Evolutionary conservation across 1,140 invertebrate genomes (phyloP), one percentile per base, ranked within the genome.

Genomic region (Aphis gossypii): DNA sequence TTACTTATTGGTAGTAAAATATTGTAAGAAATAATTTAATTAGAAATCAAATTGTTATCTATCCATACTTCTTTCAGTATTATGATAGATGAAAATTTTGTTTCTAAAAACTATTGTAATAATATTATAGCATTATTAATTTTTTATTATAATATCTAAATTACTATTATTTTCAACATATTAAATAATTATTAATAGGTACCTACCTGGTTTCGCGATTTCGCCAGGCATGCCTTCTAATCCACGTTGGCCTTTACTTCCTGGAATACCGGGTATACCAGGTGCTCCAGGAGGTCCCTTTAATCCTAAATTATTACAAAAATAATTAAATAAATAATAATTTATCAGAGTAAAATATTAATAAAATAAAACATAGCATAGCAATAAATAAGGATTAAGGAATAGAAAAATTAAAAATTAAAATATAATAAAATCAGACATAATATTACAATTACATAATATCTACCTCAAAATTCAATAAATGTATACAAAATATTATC

Each of bases 161-260:
- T 76, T n/a, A n/a, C 60, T n/a, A n/a, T n/a, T 4, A n/a, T 76
- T 18, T 76, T n/a, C 14, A n/a, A 76, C 14, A n/a, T n/a, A n/a
- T 51, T 18, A 51, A 51, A 35, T 82, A 18, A 48, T 89, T 89
- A 54, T 56, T 25, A 56, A 94, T 94, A 41, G 38, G 38, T 41
- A 41, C 38, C 1, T 41, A 93, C 96, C 96, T 92, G 95, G 94
- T 68, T 94, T 94, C 94, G 95, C 95, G 20, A 94, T 94, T 83
- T 94, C 94, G 60, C 94, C 94, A 51, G 94, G 94, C 82, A 94
- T 91, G 87, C 94, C 94, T 60, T 94, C 88, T 56, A 90, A 93
- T 86, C 94, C 94, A 38, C 20, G n/a, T 44, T 94, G 84, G 38
- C 97, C 97, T 95, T 97, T 96, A 5, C 96, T 96, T 21, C 97